Evolutionary conservation across 2,113 vertebrate species (phyloP).

Genomic region (Spea bombifrons): DNA sequence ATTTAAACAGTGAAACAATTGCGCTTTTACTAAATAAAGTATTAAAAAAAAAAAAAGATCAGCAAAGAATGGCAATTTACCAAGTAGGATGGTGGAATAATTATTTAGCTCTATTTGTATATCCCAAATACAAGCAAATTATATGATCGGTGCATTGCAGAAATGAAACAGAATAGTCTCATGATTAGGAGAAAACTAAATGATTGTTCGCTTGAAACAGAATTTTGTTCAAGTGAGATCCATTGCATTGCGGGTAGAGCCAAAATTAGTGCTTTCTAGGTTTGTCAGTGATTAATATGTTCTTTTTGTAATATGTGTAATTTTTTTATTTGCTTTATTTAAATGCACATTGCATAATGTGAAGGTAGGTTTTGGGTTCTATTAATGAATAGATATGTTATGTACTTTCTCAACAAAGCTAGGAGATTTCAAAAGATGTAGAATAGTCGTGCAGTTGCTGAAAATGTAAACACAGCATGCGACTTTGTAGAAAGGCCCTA

Average conservation of each 20-base stretch:
- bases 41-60: neutral
- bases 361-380: neutral
- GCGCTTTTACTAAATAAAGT: constrained; percentile 10
- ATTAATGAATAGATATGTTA: neutral
- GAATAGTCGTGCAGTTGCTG: neutral
- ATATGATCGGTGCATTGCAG: neutral
- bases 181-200: constrained; percentile 10
- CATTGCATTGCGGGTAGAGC: neutral
- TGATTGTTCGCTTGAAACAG: constrained; percentile 25
- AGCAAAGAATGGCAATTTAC: constrained; percentile 20
- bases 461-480: constrained; percentile 27
- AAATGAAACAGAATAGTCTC: constrained; percentile 29
- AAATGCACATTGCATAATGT: too few species aligned
- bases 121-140: constrained; percentile 8
- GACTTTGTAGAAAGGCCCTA: constrained; percentile 3
- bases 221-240: neutral
- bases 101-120: constrained; percentile 11
- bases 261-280: constrained; percentile 6
- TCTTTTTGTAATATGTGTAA: neutral
- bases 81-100: constrained; percentile 3
- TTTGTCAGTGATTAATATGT: neutral
- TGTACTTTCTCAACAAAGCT: too few species aligned
- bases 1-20: constrained; percentile 19
- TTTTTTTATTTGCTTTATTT: too few species aligned
- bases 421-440: too few species aligned